Evolutionary conservation across 2,888 invertebrate species (phyloP).

Genomic region (Agriopis aurantiaria): DNA sequence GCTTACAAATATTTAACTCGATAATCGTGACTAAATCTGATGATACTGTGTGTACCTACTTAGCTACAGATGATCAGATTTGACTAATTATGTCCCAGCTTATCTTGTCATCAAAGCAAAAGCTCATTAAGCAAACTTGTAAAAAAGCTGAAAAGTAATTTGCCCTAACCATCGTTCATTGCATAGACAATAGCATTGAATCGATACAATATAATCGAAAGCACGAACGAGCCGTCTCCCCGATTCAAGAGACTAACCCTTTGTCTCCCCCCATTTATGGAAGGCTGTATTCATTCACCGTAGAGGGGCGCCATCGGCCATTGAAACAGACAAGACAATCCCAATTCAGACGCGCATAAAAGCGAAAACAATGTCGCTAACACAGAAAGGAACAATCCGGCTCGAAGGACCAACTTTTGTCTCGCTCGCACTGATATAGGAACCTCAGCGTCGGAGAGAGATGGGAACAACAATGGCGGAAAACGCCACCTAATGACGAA

Average conservation of each 20-base stretch:
- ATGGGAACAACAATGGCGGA: constrained; percentile 80
- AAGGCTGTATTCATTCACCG: constrained; percentile 82
- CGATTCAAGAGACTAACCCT: constrained; percentile 86
- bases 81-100: constrained; percentile 31
- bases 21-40: not conserved
- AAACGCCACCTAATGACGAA: constrained; percentile 86
- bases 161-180: constrained; percentile 84
- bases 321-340: constrained; percentile 86
- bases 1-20: no score
- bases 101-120: constrained; percentile 41
- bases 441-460: constrained; percentile 56
- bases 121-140: constrained; percentile 47
- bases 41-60: not conserved
- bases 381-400: constrained; percentile 86
- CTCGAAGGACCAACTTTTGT: constrained; percentile 79
- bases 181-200: constrained; percentile 79
- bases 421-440: constrained; percentile 62
- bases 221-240: constrained; percentile 83
- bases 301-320: constrained; percentile 84
- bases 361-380: constrained; percentile 86
- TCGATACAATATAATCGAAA: constrained; percentile 85
- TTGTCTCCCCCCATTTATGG: constrained; percentile 84
- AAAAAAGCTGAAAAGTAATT: constrained; percentile 83
- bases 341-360: constrained; percentile 84
- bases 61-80: not conserved